Percentiles rank a stretch among this genome's conserved stretches.
phyloP scores from a whole-genome alignment of 2,113 vertebrate genomes.

The Nesoenas mayeri region DNA sequence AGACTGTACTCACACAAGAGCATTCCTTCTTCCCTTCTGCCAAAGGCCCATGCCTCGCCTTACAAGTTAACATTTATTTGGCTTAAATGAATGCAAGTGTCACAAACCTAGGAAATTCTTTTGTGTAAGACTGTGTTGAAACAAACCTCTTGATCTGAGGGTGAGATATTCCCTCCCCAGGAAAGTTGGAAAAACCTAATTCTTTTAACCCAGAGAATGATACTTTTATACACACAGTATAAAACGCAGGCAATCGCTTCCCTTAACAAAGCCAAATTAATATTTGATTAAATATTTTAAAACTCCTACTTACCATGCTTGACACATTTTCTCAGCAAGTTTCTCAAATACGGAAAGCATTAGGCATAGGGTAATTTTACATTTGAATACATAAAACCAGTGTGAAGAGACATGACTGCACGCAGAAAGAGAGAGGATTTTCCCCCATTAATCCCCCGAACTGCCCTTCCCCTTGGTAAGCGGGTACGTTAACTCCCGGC shows the following conservation, averaged over 20 bases:
- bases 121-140: background rate
- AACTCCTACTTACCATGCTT: slow-evolving; percentile 67
- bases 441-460: background rate
- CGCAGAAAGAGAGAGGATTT: background rate
- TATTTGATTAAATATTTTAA: slow-evolving; percentile 66
- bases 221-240: background rate
- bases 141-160: background rate
- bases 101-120: slow-evolving; percentile 30
- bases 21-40: background rate
- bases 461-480: background rate
- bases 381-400: slow-evolving; percentile 36
- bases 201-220: slow-evolving; percentile 25
- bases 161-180: background rate
- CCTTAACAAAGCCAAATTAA: slow-evolving; percentile 58
- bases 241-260: slow-evolving; percentile 42
- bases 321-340: slow-evolving; percentile 60
- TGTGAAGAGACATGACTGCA: background rate
- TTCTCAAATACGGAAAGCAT: slow-evolving; percentile 29
- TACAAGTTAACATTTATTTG: slow-evolving; percentile 46
- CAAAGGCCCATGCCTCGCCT: background rate
- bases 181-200: background rate
- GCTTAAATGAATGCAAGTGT: background rate
- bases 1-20: slow-evolving; percentile 8
- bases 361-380: slow-evolving; percentile 36
- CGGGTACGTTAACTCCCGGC: background rate